Base-by-base conservation (phyloP, 2,797 vertebrate species). In the Telmatherina bonti region DNA sequence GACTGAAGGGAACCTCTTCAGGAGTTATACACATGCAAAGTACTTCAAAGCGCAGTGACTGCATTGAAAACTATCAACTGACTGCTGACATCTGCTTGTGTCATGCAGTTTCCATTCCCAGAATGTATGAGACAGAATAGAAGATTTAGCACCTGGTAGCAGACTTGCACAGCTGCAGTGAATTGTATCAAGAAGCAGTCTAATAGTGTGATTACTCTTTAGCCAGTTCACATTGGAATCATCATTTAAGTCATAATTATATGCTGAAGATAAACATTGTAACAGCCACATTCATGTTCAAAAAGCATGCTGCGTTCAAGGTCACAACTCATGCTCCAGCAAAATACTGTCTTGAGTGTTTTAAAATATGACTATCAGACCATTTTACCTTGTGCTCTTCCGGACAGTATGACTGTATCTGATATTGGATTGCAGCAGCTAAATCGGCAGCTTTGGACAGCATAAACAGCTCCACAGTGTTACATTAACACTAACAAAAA, bases 401-500 rank as follows among this genome's bases (percentile, higher is more conserved):
- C 22, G 15, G 68, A 30, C 22, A 60, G 4, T 6, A 35, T 20
- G 8, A 47, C 3, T 16, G 24, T 7, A 53, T n/a, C 24, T 35
- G 29, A 54, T 56, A 16, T 45, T 26, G 18, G 33, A 31, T 43
- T 70, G 0, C 67, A 22, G 56, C 60, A 60, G 67, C 0, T 8
- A 70, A 26, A 27, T 61, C 0, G 53, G 52, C 38, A 31, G 31
- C 18, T 43, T 69, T 52, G 35, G 35, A 43, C 12, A 7, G 24
- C 36, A 52, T 27, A 27, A 24, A 62, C 20, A 35, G 67, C 51
- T 53, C 6, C 51, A 53, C 11, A 8, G 51, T 62, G 30, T 24
- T 64, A 20, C 49, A 54, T 58, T 52, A 74, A 60, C 47, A 64
- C 57, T 35, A 59, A 41, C 43, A 45, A 68, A 45, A 63, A 67